Evolutionary conservation across 2,888 invertebrate species (phyloP).

Genomic region (Noctua comes): DNA sequence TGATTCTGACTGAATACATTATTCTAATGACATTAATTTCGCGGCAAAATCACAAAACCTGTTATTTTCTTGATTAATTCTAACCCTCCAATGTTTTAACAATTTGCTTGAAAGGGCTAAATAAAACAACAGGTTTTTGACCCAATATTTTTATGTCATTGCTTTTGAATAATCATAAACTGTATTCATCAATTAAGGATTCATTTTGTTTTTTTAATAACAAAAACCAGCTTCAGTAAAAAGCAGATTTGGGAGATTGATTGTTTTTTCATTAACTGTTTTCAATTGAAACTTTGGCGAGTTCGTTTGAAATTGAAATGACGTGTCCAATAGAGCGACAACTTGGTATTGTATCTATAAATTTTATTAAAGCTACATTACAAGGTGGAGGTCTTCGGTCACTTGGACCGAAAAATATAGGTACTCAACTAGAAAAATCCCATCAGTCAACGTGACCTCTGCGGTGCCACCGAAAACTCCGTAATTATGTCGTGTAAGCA

Average conservation of each 20-base stretch:
- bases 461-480: neutral
- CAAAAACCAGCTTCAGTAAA: conserved; percentile 6
- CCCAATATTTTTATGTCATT: conserved; percentile 5
- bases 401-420: neutral
- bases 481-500: neutral
- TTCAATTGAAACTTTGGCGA: conserved; percentile 34
- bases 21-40: conserved; percentile 23
- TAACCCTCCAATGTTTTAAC: conserved; percentile 19
- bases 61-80: conserved; percentile 22
- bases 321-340: neutral
- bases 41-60: neutral
- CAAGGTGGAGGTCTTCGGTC: neutral
- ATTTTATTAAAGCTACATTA: neutral
- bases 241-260: neutral
- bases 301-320: conserved; percentile 17
- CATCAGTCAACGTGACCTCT: neutral
- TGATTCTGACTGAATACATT: conserved; percentile 10
- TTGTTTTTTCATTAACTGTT: conserved; percentile 22
- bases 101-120: conserved; percentile 8
- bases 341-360: neutral
- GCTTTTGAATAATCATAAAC: conserved; percentile 12
- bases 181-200: conserved; percentile 23
- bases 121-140: neutral
- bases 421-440: neutral
- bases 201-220: conserved; percentile 5